phyloP scores from a whole-genome alignment of 2,797 vertebrate genomes.

The Harpagifer antarcticus region DNA sequence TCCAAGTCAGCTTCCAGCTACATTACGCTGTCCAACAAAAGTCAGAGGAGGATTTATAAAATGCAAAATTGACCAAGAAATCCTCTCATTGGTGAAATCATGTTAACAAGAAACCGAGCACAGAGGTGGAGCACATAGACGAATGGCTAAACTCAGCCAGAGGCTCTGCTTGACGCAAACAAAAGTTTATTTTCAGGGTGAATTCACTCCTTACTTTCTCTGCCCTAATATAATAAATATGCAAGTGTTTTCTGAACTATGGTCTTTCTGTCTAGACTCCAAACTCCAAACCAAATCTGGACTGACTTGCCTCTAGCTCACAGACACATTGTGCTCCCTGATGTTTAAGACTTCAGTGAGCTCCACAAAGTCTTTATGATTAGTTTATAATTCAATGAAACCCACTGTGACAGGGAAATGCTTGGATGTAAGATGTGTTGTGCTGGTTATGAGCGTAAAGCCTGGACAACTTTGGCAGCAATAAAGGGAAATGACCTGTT shows the following conservation, averaged over 20 bases:
- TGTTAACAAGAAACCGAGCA: conserved; percentile 48
- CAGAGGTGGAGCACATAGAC: conserved; percentile 27
- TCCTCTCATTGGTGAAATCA: conserved; percentile 19
- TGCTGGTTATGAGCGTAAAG: background rate
- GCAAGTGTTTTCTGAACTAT: background rate
- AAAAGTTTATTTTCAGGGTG: conserved; percentile 44
- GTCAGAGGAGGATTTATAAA: background rate
- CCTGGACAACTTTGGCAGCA: background rate
- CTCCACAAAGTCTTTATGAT: conserved; percentile 1
- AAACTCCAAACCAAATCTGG: conserved; percentile 14
- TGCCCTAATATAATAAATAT: conserved; percentile 18
- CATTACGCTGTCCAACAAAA: background rate
- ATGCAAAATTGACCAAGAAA: background rate
- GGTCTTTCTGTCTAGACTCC: background rate
- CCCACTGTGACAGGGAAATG: conserved; percentile 1
- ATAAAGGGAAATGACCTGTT: background rate
- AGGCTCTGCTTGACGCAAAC: conserved; percentile 22
- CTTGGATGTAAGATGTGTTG: background rate
- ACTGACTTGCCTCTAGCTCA: conserved; percentile 9
- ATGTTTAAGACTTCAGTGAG: conserved; percentile 4
- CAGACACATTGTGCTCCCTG: background rate
- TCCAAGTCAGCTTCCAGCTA: background rate
- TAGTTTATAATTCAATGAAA: conserved; percentile 14
- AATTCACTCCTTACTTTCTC: conserved; percentile 24
- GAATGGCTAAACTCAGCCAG: conserved; percentile 34